Conservation (phyloP, 2,797 vertebrate species). For the Loris lydekkerianus region DNA sequence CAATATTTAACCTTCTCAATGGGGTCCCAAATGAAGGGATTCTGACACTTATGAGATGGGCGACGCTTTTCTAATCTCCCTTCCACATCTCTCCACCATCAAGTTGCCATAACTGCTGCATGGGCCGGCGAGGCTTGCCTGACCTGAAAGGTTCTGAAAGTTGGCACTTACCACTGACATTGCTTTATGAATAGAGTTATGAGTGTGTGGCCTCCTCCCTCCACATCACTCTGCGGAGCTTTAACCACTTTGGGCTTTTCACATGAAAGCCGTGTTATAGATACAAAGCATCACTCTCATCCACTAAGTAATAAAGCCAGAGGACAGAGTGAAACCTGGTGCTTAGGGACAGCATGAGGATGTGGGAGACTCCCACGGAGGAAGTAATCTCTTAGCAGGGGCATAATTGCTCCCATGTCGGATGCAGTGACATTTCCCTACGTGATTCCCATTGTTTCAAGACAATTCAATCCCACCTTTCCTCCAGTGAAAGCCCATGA, state of each 20-base stretch:
- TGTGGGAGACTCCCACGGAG: background rate
- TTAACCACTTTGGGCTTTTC: background rate
- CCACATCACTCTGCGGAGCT: background rate
- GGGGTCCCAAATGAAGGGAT: background rate
- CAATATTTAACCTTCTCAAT: background rate
- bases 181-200: background rate
- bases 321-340: background rate
- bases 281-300: background rate
- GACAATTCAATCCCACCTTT: conserved; percentile 19
- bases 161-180: too few species aligned
- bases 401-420: background rate
- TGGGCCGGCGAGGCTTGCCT: background rate
- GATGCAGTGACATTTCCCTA: background rate
- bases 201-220: background rate
- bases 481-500: background rate
- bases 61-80: background rate
- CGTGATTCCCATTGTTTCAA: background rate
- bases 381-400: background rate
- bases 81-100: background rate
- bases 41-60: background rate
- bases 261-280: conserved; percentile 24
- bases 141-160: background rate
- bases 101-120: background rate
- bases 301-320: background rate
- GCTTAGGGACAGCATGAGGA: background rate